Evolutionary conservation across 1,140 invertebrate species (phyloP).

Genomic region (Limonius californicus): DNA sequence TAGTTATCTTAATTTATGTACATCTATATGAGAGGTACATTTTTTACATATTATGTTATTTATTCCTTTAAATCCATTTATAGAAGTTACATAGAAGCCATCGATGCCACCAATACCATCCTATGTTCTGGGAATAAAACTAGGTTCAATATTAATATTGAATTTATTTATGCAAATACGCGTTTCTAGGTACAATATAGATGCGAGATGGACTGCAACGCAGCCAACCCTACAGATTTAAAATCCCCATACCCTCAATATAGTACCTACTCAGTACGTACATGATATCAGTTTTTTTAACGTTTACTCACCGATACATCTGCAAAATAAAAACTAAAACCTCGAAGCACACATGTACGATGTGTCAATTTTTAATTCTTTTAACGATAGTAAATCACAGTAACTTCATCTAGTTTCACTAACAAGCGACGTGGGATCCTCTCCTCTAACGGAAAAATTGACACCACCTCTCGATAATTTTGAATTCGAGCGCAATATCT

Average conservation of each 20-base stretch:
- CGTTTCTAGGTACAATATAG: constrained; percentile 47
- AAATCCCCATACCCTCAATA: constrained; percentile 38
- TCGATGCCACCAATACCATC: too few relatives aligned
- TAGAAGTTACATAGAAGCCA: too few relatives aligned
- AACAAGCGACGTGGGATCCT: background rate
- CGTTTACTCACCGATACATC: constrained; percentile 37
- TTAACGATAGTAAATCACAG: constrained; percentile 1
- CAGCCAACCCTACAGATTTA: constrained; percentile 38
- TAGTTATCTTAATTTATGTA: too few relatives aligned
- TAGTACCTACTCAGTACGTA: constrained; percentile 45
- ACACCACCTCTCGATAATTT: background rate
- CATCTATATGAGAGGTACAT: too few relatives aligned
- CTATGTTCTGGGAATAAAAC: too few relatives aligned
- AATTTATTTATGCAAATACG: constrained; percentile 49
- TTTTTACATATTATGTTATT: too few relatives aligned
- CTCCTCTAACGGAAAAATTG: background rate
- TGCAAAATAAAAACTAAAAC: constrained; percentile 1
- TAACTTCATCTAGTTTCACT: background rate
- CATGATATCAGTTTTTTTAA: constrained; percentile 43
- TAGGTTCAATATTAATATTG: constrained; percentile 33
- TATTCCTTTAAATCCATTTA: too few relatives aligned
- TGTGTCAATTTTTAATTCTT: constrained; percentile 8
- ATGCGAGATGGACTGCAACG: constrained; percentile 42
- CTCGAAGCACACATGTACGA: background rate
- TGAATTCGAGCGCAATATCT: constrained; percentile 20